These are phyloP conservation scores for Rhaphigaster nebulosa DNA, from an alignment of 2,888 invertebrate genomes.

Conservation along the genomic window DNA sequence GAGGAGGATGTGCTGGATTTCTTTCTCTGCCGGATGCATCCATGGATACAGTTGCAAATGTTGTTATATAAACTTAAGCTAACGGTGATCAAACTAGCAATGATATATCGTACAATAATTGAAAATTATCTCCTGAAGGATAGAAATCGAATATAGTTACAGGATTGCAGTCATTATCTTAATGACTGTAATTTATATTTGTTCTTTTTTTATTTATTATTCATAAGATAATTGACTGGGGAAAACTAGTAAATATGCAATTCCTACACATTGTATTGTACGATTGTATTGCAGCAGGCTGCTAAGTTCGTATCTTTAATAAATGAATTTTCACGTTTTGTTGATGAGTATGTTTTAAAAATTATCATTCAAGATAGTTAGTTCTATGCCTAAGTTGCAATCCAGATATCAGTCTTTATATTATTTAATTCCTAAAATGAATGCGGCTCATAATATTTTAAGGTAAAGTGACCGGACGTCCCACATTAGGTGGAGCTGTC, in stretches of 20 bases:
- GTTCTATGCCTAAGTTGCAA: neutral
- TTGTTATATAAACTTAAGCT: neutral
- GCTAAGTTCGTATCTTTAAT: neutral
- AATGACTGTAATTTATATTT: conserved; percentile 1
- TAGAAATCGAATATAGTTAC: neutral
- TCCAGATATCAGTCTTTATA: too few species aligned
- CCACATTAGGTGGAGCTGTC: too few species aligned
- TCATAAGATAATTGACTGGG: neutral
- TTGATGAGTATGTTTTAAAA: neutral
- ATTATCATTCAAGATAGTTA: neutral
- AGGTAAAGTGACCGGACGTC: too few species aligned
- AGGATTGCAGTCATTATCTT: conserved; percentile 5
- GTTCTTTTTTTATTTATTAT: neutral
- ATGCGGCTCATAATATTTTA: too few species aligned
- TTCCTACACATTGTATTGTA: neutral
- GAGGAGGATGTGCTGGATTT: too few species aligned
- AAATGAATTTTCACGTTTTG: neutral
- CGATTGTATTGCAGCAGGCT: neutral
- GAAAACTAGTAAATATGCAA: conserved; percentile 9
- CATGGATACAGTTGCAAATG: neutral
- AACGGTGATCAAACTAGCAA: neutral
- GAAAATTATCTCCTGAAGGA: neutral
- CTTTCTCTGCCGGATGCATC: neutral
- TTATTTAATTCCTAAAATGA: too few species aligned
- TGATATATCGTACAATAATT: neutral